Evolutionary conservation across 2,888 invertebrate genomes (phyloP).

Genomic region (Ichneumoninae sp.): DNA sequence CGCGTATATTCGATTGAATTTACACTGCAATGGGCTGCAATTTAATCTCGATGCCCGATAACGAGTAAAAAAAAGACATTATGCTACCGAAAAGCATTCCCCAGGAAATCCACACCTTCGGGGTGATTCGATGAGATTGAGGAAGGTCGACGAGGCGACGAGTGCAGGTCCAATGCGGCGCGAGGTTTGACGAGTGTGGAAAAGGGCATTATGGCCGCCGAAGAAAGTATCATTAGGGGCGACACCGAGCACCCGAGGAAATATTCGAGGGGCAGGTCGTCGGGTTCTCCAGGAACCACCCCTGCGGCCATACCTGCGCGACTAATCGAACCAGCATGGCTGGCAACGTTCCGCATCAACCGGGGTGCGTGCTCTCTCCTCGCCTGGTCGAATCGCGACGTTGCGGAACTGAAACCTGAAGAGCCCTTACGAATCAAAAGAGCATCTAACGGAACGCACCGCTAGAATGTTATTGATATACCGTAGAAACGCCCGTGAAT

Average conservation of each 20-base stretch:
- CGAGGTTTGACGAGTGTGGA: not conserved
- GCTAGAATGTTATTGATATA: not conserved
- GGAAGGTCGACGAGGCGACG: not conserved
- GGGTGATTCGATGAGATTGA: not conserved
- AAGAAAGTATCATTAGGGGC: slow-evolving; percentile 65
- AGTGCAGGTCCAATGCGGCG: not conserved
- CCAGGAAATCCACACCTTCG: not conserved
- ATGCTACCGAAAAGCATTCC: not conserved
- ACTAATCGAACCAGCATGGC: slow-evolving; percentile 76
- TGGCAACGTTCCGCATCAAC: slow-evolving; percentile 65
- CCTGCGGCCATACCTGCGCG: slow-evolving; percentile 81
- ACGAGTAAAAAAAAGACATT: not conserved
- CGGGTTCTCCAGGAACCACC: slow-evolving; percentile 79
- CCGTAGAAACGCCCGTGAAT: slow-evolving; percentile 38
- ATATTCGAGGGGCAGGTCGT: slow-evolving; percentile 79
- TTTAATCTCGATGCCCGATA: slow-evolving; percentile 22
- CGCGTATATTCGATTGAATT: slow-evolving; percentile 49
- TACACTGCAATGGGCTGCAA: slow-evolving; percentile 28
- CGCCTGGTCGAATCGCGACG: slow-evolving; percentile 54
- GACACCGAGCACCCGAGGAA: slow-evolving; percentile 39
- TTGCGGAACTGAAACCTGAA: slow-evolving; percentile 30
- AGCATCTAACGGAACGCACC: slow-evolving; percentile 73
- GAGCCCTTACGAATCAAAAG: slow-evolving; percentile 70
- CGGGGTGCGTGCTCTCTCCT: slow-evolving; percentile 36
- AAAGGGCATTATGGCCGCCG: slow-evolving; percentile 71